These are phyloP conservation scores for Dichetophora obliterata DNA, from an alignment of 2,888 invertebrate species.

Conservation along the genomic window DNA sequence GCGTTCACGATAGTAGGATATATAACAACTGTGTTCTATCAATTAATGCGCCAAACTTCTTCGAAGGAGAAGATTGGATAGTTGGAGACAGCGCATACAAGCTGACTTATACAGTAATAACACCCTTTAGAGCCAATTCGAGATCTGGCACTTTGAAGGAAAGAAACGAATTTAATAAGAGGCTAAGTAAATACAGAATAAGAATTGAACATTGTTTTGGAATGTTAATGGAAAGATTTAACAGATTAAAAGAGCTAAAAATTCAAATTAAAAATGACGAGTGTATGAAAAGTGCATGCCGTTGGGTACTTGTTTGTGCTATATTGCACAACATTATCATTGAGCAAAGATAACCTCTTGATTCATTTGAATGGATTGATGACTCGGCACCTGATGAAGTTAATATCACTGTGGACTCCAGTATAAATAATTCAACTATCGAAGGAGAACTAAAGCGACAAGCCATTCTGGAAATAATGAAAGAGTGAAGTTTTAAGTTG, in stretches of 20 bases:
- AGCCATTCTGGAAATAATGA: background rate
- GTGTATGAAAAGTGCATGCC: background rate
- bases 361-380: background rate
- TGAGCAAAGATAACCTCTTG: background rate
- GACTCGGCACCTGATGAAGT: background rate
- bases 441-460: background rate
- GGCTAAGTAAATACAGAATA: background rate
- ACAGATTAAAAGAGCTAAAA: conserved; percentile 10
- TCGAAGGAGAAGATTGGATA: conserved; percentile 42
- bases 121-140: background rate
- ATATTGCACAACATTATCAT: conserved; percentile 8
- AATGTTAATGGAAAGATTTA: background rate
- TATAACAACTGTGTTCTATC: conserved; percentile 42
- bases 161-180: background rate
- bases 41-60: conserved; percentile 25
- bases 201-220: conserved; percentile 15
- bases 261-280: background rate
- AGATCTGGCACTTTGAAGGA: background rate
- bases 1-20: conserved; percentile 43
- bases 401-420: background rate
- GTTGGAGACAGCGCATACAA: conserved; percentile 44
- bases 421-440: background rate
- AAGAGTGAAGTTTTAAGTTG: background rate
- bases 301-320: conserved; percentile 8
- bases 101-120: conserved; percentile 15